Percentiles rank a stretch among this genome's conserved stretches.
phyloP scores from a whole-genome alignment of 2,113 vertebrate genomes.

The Hassar affinis region DNA sequence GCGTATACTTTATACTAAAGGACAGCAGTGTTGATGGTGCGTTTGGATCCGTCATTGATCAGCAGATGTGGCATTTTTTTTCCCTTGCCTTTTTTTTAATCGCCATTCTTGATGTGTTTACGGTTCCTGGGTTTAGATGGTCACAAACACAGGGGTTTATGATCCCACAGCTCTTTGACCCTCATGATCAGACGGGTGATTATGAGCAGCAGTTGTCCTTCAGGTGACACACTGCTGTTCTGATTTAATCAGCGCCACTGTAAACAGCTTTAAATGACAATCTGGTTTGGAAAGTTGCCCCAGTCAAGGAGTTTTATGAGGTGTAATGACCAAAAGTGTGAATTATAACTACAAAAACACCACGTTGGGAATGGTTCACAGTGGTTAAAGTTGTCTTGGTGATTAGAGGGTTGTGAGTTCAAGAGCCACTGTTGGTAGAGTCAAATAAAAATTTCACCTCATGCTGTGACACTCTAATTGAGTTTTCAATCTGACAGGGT shows the following conservation, averaged over 20 bases:
- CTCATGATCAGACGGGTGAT: conserved; percentile 58
- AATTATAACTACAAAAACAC: conserved; percentile 21
- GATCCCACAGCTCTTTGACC: conserved; percentile 61
- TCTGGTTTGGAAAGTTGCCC: conserved; percentile 29
- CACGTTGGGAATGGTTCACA: not conserved
- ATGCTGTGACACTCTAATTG: not conserved
- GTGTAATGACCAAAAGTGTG: conserved; percentile 20
- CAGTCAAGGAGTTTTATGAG: conserved; percentile 30
- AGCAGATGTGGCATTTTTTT: conserved; percentile 50
- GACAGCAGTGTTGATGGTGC: conserved; percentile 27
- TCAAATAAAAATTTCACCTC: not conserved
- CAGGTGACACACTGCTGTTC: conserved; percentile 64
- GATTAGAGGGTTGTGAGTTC: not conserved
- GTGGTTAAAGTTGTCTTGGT: conserved; percentile 3
- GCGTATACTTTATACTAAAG: conserved; percentile 39
- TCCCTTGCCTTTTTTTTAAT: conserved; percentile 41
- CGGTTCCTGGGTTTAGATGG: conserved; percentile 64
- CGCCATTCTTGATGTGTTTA: conserved; percentile 64
- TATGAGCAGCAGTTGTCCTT: conserved; percentile 68
- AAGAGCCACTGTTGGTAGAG: not conserved
- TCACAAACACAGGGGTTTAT: conserved; percentile 66
- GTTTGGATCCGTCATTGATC: conserved; percentile 47
- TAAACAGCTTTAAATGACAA: conserved; percentile 35
- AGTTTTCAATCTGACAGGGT: conserved; percentile 1
- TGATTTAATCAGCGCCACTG: conserved; percentile 56